Conservation (phyloP, 1,140 invertebrate species). For the Drosophila orosa region DNA sequence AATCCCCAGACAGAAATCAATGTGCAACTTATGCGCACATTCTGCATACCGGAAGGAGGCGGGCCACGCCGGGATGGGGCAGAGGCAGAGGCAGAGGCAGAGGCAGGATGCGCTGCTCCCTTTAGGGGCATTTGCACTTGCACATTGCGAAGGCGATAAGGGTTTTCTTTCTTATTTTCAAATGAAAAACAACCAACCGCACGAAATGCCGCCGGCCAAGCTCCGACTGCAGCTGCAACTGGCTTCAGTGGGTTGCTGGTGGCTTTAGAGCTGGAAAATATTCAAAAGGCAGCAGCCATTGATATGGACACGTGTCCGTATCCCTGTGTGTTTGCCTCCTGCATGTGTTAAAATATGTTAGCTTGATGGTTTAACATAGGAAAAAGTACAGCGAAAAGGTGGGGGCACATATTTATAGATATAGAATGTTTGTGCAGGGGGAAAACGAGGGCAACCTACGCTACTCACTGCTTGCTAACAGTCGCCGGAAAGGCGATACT, state of each 20-base stretch:
- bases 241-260: constrained; percentile 4
- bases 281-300: constrained; percentile 78
- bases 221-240: constrained; percentile 58
- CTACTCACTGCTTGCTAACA: constrained; percentile 9
- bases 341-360: constrained; percentile 82
- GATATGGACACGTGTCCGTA: constrained; percentile 73
- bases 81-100: constrained; percentile 31
- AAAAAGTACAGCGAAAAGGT: constrained; percentile 75
- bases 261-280: constrained; percentile 56
- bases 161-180: constrained; percentile 79
- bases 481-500: background rate
- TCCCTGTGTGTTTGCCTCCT: constrained; percentile 49
- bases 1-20: constrained; percentile 81
- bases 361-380: constrained; percentile 80
- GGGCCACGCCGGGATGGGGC: background rate
- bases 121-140: constrained; percentile 79
- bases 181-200: constrained; percentile 76
- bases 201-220: constrained; percentile 70
- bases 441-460: constrained; percentile 17
- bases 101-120: constrained; percentile 66
- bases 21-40: constrained; percentile 80
- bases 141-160: constrained; percentile 76
- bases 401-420: constrained; percentile 76
- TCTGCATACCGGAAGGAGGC: constrained; percentile 36
- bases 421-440: constrained; percentile 47